A percentile compares a stretch with the other conserved stretches of the same genome.
Evolutionary conservation across 2,113 vertebrate genomes (phyloP).

Genomic region (Hippotragus niger): DNA sequence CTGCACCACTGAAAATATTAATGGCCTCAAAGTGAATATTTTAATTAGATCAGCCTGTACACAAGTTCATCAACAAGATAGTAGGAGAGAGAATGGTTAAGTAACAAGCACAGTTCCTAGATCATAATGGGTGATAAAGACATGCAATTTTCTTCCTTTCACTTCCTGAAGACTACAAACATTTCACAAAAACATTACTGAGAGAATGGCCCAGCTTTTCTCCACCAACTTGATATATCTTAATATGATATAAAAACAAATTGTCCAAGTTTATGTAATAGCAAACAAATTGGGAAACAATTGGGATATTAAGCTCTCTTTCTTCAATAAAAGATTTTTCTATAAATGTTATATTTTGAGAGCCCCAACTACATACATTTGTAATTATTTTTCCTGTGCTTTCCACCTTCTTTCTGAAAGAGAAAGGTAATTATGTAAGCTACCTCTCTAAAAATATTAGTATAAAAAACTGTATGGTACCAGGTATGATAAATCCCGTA

Average conservation of each 20-base stretch:
- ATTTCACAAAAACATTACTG: not conserved
- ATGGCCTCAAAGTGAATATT: not conserved
- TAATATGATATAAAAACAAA: constrained; percentile 12
- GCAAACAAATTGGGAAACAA: not conserved
- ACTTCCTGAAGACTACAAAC: not conserved
- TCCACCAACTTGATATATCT: not conserved
- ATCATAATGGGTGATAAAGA: not conserved
- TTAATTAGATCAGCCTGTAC: not conserved
- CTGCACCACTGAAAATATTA: not conserved
- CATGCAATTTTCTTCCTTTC: not conserved
- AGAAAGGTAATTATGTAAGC: not conserved
- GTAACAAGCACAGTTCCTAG: not conserved
- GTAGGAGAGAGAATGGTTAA: not conserved
- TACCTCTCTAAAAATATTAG: not conserved
- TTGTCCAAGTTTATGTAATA: not conserved
- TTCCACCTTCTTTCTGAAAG: not conserved
- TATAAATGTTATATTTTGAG: not conserved
- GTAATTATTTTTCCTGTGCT: not conserved
- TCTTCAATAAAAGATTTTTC: not conserved
- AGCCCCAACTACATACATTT: not conserved
- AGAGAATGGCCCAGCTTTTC: not conserved
- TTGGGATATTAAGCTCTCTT: not conserved
- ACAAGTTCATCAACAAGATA: not conserved
- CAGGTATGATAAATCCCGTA: not conserved
- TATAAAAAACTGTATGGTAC: not conserved